phyloP scores from a whole-genome alignment of 2,888 invertebrate genomes.

The Branchipolynoe longqiensis region DNA sequence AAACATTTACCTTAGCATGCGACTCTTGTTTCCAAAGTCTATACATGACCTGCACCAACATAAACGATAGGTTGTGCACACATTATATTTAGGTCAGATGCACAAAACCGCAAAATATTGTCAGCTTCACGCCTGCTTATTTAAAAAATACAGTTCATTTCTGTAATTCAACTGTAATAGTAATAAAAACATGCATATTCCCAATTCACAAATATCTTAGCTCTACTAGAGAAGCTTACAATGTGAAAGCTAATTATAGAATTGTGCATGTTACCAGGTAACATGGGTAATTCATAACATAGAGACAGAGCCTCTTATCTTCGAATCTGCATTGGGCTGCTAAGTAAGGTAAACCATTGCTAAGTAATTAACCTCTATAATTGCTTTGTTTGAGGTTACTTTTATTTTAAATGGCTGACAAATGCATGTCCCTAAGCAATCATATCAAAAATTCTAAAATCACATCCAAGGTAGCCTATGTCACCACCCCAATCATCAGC shows the following conservation, averaged over 20 bases:
- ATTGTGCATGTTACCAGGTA: no score
- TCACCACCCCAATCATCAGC: no score
- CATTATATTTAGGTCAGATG: background rate
- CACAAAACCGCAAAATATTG: background rate
- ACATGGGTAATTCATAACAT: no score
- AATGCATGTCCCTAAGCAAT: no score
- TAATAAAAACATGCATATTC: no score
- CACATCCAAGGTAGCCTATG: no score
- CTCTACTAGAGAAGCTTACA: background rate
- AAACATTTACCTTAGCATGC: background rate
- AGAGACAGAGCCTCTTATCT: no score
- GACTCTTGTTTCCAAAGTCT: background rate
- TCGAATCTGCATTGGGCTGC: no score
- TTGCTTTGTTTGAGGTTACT: background rate
- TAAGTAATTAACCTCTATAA: background rate
- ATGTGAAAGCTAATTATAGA: background rate
- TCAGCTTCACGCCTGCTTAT: no score
- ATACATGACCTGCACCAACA: slow-evolving; percentile 42
- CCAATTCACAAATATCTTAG: background rate
- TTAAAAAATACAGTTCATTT: no score
- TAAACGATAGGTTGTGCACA: background rate
- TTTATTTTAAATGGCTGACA: no score
- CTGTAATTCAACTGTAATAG: no score
- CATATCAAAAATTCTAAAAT: background rate
- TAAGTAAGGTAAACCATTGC: background rate